Evolutionary conservation across 2,797 vertebrate species (phyloP), one percentile per base, ranked within the genome.

Genomic region (Mycteria americana): DNA sequence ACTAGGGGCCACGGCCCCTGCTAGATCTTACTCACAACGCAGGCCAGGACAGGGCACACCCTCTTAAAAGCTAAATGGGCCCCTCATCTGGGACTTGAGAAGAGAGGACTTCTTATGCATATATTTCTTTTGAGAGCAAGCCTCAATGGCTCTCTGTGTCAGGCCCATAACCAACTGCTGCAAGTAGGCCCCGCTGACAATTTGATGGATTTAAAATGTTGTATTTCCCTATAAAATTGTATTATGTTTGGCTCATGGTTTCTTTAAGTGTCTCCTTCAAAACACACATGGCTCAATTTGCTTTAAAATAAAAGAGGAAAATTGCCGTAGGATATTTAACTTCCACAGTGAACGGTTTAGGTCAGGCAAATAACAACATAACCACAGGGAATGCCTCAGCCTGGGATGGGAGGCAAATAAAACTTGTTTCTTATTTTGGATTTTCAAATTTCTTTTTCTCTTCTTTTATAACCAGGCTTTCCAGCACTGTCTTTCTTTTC

Each of bases 1-100:
- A 69, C 33, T 6, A 35, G 4, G 27, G 35, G 23, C 69, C 5
- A 2, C 0, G 1, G 45, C 18, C n/a, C 41, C 41, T n/a, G 19
- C 13, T 25, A 35, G 12, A 25, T 16, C 33, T 31, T 51, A 35
- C 22, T 72, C 59, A 39, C 2, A 3, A 54, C 6, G 11, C 23
- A 76, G 43, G 24, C 33, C 63, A 82, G 30, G 28, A 18, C 57
- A n/a, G 30, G 28, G 18, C 57, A n/a, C 2, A 0, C 33, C 50
- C 22, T 64, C 39, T 53, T 48, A 48, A 65, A 70, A 65, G n/a
- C 27, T 27, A 83, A 37, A 37, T 6, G 6, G 35, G 41, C 10
- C 54, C 21, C 12, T 50, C 17, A 30, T 12, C 39, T 21, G 9
- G 22, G 5, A 48, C 31, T 33, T 2, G 4, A 76, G 33, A 25